These are phyloP conservation scores for Prunella strophiata DNA, from an alignment of 2,797 vertebrate genomes.

Conservation along the genomic window DNA sequence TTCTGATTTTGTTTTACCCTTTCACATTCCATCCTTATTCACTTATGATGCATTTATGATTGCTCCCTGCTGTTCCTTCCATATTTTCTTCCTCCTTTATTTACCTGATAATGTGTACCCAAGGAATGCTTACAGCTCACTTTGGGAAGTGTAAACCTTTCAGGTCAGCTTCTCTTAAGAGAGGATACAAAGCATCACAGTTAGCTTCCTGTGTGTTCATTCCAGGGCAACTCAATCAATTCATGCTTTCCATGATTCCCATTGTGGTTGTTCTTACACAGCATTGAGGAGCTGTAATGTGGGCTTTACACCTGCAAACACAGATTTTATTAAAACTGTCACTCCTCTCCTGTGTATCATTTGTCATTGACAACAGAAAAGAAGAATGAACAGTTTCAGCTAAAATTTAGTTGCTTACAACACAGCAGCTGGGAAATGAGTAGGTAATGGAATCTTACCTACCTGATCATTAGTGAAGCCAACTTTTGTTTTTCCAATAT, in stretches of 20 bases:
- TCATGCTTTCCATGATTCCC: not conserved
- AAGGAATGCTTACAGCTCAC: not conserved
- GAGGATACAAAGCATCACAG: not conserved
- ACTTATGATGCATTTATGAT: not conserved
- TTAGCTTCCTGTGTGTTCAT: not conserved
- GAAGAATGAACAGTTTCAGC: not conserved
- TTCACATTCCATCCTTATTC: not conserved
- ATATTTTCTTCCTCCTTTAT: not conserved
- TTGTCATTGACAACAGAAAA: not conserved
- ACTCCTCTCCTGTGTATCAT: not conserved
- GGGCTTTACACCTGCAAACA: not conserved
- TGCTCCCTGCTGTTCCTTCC: not conserved
- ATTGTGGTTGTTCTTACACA: not conserved
- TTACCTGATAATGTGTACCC: not conserved
- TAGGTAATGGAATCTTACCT: not conserved
- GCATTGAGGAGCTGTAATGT: not conserved
- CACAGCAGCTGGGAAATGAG: not conserved
- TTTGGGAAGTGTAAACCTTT: not conserved
- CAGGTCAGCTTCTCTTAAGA: not conserved
- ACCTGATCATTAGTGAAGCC: not conserved
- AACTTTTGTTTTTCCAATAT: constrained; percentile 12
- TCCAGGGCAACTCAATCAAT: not conserved
- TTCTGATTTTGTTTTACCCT: not conserved
- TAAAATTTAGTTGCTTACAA: constrained; percentile 2
- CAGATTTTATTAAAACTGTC: not conserved